Evolutionary conservation across 2,888 invertebrate species (phyloP), one percentile per base, ranked within the genome.

Genomic region (Vannuccia rotundouncinata): DNA sequence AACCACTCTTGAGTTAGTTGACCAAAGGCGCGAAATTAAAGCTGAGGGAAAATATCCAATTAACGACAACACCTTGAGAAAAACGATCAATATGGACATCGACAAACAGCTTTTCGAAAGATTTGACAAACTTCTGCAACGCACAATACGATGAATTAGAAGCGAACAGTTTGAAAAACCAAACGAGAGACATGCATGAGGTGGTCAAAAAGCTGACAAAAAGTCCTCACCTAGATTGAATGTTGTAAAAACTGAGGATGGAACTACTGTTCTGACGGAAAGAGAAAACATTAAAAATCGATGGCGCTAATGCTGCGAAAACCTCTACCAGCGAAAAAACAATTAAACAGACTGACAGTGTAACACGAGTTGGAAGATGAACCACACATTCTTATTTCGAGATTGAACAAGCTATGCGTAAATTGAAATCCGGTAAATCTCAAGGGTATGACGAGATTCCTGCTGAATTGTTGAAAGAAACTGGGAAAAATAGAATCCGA

Each of bases 351-450:
- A 66, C 5, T 66, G 22, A 66, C 66, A 5, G 66, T 45, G 17
- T 66, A 22, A 66, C 66, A 66, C 25, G 66, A 66, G 5, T 66
- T 22, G 13, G 74, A 30, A 80, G 59, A 59, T 27, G 78, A 78
- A 29, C 60, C 78, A 60, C 60, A 73, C 30, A 59, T 78, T 31
- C 28, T 74, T 78, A 78, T 30, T 28, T 27, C 28, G 78, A 78
- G 59, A 60, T 78, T 28, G 78, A 78, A 78, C 28, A 78, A 28
- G 78, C 60, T 45, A 27, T 31, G 13, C 74, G 45, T n/a, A 78
- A 59, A n/a, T 74, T 78, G 25, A 59, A 31, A 17, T 45, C 30
- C 10, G 60, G 45, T 59, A 78, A 31, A 31, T 27, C 28, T 78
- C 60, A n/a, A 59, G 75, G 75, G 17, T 31, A 5, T 31, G 29